Evolutionary conservation across 2,113 vertebrate species (phyloP), one percentile per base, ranked within the genome.

Genomic region (Dipodomys stephensi): DNA sequence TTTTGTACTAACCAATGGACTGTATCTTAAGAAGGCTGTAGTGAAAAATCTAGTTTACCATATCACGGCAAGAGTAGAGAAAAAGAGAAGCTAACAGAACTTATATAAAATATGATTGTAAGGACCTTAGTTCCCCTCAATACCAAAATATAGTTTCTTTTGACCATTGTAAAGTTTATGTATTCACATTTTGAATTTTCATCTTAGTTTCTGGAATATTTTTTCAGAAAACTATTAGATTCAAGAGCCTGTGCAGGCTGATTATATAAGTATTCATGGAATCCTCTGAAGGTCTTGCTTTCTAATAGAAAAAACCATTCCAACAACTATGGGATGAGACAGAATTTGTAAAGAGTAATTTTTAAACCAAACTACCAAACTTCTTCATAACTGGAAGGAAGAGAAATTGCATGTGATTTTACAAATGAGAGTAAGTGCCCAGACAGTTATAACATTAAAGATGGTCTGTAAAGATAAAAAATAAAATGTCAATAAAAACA

Each of bases 11-110:
- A 93, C 68, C 46, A 92, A 64, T 69, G 15, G 39, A 20, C 35
- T 88, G 69, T 4, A 0, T 60, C 60, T 77, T 46, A 20, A 71
- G 25, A 95, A 69, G 39, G 69, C 20, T 90, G 62, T 27, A 91
- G n/a, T 81, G 81, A 77, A 84, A 39, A 87, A 89, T 67, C 35
- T 27, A 80, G 16, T 85, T 79, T 44, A 27, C 32, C 20, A 67
- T 13, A 44, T 73, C 60, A 67, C 83, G 8, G 49, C 71, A n/a
- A n/a, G 92, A 93, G 78, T 20, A 91, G 72, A 64, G 62, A 91
- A 39, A 65, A 84, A 90, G 0, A 76, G 20, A 71, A 83, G 62
- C 22, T 83, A 65, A 76, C 2, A 78, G 5, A 87, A 83, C 65
- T 44, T 83, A 7, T 30, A 7, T 65, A n/a, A 94, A 92, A 78